Conservation (phyloP, 1,140 invertebrate genomes). For the Drosophila pallidifrons region DNA sequence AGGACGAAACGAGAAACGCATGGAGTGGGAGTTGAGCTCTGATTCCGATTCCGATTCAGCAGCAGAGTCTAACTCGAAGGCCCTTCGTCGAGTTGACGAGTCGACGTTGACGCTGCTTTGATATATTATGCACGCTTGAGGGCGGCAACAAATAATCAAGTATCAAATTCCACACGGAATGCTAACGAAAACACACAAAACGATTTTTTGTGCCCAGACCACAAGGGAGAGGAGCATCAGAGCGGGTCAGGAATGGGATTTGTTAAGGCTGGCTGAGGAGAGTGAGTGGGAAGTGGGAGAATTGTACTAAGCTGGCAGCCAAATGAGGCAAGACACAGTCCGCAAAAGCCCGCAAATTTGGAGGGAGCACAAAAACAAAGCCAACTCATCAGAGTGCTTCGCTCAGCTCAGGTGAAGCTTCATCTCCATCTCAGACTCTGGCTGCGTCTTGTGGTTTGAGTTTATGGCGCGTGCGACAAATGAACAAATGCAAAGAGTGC, state of each 20-base stretch:
- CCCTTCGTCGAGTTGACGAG: slow-evolving; percentile 60
- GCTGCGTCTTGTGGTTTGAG: slow-evolving; percentile 33
- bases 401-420: slow-evolving; percentile 31
- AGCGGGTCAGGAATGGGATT: slow-evolving; percentile 23
- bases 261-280: slow-evolving; percentile 25
- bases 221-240: slow-evolving; percentile 39
- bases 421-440: background rate
- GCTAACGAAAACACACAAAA: slow-evolving; percentile 74
- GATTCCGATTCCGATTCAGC: slow-evolving; percentile 22
- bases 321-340: slow-evolving; percentile 61
- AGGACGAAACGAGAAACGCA: background rate
- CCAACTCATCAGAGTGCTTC: slow-evolving; percentile 48
- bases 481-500: slow-evolving; percentile 56
- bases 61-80: slow-evolving; percentile 24
- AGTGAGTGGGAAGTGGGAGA: background rate
- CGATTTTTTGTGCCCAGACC: slow-evolving; percentile 60
- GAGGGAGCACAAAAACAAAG: slow-evolving; percentile 44
- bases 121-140: slow-evolving; percentile 83
- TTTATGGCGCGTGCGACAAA: slow-evolving; percentile 74
- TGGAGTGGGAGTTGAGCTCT: background rate
- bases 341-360: slow-evolving; percentile 54
- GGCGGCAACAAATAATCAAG: slow-evolving; percentile 82
- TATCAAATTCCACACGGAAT: slow-evolving; percentile 82
- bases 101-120: slow-evolving; percentile 70
- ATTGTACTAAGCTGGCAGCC: slow-evolving; percentile 64